Evolutionary conservation across 1,140 invertebrate genomes (phyloP), one percentile per base, ranked within the genome.

Genomic region (Mylabris phalerata): DNA sequence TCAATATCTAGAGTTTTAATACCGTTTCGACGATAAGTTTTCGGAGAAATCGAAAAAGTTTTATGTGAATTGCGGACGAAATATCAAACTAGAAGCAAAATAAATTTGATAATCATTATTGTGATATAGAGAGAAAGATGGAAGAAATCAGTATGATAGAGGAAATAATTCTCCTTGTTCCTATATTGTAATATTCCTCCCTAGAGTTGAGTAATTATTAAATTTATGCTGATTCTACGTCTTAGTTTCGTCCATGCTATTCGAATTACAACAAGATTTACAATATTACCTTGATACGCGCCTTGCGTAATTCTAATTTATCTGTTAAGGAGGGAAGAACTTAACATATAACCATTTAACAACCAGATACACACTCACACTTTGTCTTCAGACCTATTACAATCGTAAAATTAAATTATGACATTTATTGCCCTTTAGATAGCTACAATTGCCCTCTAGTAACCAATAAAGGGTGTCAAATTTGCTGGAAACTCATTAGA

Each of bases 151-250:
- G 25, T 19, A 9, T 13, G 7, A 13, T 19, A 13, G 45, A 13
- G 9, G 45, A 9, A 19, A 19, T 19, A 19, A 19, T 19, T 19
- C 7, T 32, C 7, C n/a, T 47, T 11, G 13, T 25, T 32, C 4
- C 32, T 5, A 32, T 32, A 32, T 44, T 40, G 56, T 64, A 64
- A 66, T 66, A 67, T 66, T 59, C 62, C 64, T 62, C 64, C 67
- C 65, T 55, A 56, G 64, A 68, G 66, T 54, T 52, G 62, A 59
- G 69, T 70, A 75, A 75, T 75, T 75, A 75, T 72, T 69, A 73
- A 75, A 75, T 75, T 75, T 75, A 75, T 75, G 74, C 74, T 75
- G 74, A 75, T 75, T 75, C 74, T 70, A 70, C 69, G 69, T 75
- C 74, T 75, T 75, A 75, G 73, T 75, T 71, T 50, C 56, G 63